Evolutionary conservation across 1,140 invertebrate species (phyloP).

Genomic region (Hylaeus anthracinus): DNA sequence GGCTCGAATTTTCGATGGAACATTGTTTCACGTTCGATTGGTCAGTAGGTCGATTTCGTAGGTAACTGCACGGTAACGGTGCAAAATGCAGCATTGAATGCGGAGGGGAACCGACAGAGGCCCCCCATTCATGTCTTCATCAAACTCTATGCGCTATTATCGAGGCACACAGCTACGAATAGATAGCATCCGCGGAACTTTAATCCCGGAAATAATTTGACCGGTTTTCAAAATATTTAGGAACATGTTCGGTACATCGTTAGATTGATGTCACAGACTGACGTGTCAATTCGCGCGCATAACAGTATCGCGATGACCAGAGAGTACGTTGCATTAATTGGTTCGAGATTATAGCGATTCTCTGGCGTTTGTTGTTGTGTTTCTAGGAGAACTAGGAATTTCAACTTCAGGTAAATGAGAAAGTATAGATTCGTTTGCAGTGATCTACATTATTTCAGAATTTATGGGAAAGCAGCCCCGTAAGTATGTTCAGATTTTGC

Average conservation of each 20-base stretch:
- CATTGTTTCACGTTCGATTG: not conserved
- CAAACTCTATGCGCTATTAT: not conserved
- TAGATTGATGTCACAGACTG: not conserved
- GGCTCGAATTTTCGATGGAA: not conserved
- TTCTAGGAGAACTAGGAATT: too few relatives aligned
- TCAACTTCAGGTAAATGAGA: too few relatives aligned
- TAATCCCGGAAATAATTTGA: conserved; percentile 18
- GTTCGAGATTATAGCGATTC: too few relatives aligned
- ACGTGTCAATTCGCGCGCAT: not conserved
- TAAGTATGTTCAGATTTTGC: too few relatives aligned
- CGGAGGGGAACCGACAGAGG: not conserved
- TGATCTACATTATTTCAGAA: too few relatives aligned
- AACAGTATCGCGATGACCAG: not conserved
- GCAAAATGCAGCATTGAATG: not conserved
- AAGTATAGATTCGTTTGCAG: too few relatives aligned
- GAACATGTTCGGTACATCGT: not conserved
- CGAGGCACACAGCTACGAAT: not conserved
- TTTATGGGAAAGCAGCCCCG: too few relatives aligned
- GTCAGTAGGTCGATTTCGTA: not conserved
- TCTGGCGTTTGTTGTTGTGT: too few relatives aligned
- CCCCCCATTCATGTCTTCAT: not conserved
- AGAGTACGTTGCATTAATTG: not conserved
- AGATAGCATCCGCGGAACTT: conserved; percentile 6
- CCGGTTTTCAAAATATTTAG: not conserved
- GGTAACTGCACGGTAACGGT: not conserved